Conservation (phyloP, 2,888 invertebrate genomes). For the Latheticus oryzae region DNA sequence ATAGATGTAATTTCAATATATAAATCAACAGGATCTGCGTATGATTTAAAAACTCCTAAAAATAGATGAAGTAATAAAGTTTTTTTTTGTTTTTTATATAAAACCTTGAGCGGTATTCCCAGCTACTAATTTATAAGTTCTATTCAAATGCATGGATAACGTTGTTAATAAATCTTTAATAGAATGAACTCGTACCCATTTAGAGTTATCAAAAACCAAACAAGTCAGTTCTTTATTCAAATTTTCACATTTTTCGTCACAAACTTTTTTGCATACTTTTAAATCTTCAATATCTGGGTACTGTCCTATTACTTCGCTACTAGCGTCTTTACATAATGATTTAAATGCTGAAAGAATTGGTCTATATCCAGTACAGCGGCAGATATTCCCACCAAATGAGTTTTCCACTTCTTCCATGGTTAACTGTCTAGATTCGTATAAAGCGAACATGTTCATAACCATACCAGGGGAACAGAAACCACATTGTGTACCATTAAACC, state of each 20-base stretch:
- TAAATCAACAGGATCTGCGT: constrained; percentile 63
- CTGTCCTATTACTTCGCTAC: constrained; percentile 55
- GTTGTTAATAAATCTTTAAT: constrained; percentile 71
- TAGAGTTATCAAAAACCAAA: constrained; percentile 60
- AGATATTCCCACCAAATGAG: constrained; percentile 77
- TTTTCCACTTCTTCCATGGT: constrained; percentile 75
- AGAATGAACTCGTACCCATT: constrained; percentile 72
- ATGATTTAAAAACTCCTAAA: constrained; percentile 56
- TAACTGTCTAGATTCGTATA: constrained; percentile 64
- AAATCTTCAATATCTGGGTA: constrained; percentile 65
- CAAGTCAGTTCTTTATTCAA: constrained; percentile 57
- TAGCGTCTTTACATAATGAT: constrained; percentile 69
- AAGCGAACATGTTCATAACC: constrained; percentile 80
- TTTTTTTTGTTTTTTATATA: no score
- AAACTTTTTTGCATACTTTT: constrained; percentile 46
- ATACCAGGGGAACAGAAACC: constrained; percentile 81
- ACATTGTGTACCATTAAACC: constrained; percentile 75
- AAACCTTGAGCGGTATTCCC: constrained; percentile 83
- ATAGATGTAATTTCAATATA: constrained; percentile 76
- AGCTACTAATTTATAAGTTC: constrained; percentile 72
- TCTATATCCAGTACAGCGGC: constrained; percentile 78
- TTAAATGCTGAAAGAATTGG: constrained; percentile 75
- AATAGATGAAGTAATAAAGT: constrained; percentile 48
- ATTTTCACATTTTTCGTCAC: constrained; percentile 62
- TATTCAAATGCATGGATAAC: constrained; percentile 61